Evolutionary conservation across 2,888 invertebrate genomes (phyloP).

Genomic region (Penaeus monodon): DNA sequence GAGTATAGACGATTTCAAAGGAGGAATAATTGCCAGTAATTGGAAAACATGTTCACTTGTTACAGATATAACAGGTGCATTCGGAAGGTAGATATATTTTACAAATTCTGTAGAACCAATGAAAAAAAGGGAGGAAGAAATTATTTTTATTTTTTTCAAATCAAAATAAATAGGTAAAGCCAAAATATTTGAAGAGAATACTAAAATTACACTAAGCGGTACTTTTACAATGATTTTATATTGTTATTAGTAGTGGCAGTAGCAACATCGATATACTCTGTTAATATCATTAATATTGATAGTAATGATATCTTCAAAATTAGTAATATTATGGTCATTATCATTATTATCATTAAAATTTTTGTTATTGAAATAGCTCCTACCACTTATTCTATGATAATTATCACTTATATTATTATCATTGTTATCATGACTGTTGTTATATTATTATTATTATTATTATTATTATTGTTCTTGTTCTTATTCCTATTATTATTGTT

Average conservation of each 20-base stretch:
- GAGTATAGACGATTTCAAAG: background rate
- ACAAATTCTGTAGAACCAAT: background rate
- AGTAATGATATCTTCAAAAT: no score
- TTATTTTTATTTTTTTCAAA: background rate
- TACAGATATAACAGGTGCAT: constrained; percentile 12
- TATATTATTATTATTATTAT: background rate
- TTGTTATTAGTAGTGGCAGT: no score
- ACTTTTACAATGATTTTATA: no score
- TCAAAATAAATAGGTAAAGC: no score
- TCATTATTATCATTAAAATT: no score
- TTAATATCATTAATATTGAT: no score
- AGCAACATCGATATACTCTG: no score
- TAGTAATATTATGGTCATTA: no score
- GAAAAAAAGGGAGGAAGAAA: constrained; percentile 10
- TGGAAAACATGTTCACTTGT: constrained; percentile 31
- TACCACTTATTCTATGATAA: background rate
- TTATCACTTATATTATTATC: background rate
- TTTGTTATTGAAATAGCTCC: no score
- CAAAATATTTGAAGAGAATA: no score
- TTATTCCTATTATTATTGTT: no score
- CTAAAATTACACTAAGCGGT: no score
- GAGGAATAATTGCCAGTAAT: constrained; percentile 18
- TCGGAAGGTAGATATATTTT: constrained; percentile 1
- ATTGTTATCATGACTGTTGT: background rate
- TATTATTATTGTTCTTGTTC: background rate